Conservation (phyloP, 1,140 invertebrate species). For the Plectrocnemia conspersa region DNA sequence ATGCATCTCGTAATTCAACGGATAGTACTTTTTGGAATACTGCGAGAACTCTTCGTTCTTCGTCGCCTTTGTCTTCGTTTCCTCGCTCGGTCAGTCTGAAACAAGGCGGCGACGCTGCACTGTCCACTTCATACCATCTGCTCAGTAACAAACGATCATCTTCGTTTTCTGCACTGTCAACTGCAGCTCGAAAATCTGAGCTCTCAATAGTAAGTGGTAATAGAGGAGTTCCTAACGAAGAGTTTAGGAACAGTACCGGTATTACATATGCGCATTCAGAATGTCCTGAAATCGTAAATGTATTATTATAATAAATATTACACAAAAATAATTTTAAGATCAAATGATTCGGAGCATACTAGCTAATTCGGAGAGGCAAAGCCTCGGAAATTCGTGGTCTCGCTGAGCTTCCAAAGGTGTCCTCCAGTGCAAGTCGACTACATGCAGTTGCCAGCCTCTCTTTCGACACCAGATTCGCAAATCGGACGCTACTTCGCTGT, state of each 20-base stretch:
- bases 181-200: conserved; percentile 69
- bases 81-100: conserved; percentile 59
- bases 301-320: not conserved
- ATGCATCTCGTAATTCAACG: conserved; percentile 69
- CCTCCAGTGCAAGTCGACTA: conserved; percentile 66
- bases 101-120: conserved; percentile 58
- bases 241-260: conserved; percentile 69
- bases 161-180: conserved; percentile 60
- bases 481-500: conserved; percentile 60
- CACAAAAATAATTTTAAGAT: not conserved
- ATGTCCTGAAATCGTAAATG: conserved; percentile 54
- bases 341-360: conserved; percentile 47
- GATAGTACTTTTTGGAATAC: conserved; percentile 58
- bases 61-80: conserved; percentile 54
- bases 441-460: conserved; percentile 64
- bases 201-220: conserved; percentile 71
- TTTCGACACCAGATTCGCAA: conserved; percentile 55
- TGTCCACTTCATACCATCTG: conserved; percentile 59
- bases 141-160: conserved; percentile 52
- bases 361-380: conserved; percentile 68
- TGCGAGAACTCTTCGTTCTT: conserved; percentile 61
- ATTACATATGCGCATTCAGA: conserved; percentile 66
- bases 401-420: conserved; percentile 61
- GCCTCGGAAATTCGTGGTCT: conserved; percentile 67
- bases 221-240: conserved; percentile 68